Base-by-base conservation (phyloP, 2,888 invertebrate genomes). In the Brachypalpus laphriformis region DNA sequence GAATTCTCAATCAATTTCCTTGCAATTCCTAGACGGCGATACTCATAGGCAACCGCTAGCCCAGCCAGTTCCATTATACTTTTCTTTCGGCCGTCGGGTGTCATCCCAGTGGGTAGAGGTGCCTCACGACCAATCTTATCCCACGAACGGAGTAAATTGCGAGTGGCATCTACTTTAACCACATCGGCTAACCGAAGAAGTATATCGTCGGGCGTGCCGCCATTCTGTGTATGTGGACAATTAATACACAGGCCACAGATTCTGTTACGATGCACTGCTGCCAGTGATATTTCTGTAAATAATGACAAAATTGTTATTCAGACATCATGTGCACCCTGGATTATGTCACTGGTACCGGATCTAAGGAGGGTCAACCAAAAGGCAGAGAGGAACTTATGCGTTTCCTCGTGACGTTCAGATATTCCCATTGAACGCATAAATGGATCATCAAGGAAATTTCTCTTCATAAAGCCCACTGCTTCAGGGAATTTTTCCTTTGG, bases 221-320 rank as follows among this genome's bases (percentile, higher is more conserved):
- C 14, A 20, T n/a, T 9, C 3, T 34, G 18, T 1, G 47, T 40
- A 14, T 63, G 56, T 0, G 61, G 61, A 11, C 72, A 78, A 63
- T 83, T 83, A 5, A 83, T 63, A 28, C 70, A 65, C 28, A 83
- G 5, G 4, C 74, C 78, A 45, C 83, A 78, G n/a, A 83, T 75
- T 63, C 54, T 34, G n/a, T 42, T 34, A 6, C 57, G 42, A 11
- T 70, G 22, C 8, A 83, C 16, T 20, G 83, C 83, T n/a, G 80
- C 78, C 14, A 83, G 25, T 16, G 83, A 83, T 25, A 83, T n/a
- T 22, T 61, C 83, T 83, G 22, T 5, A 16, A 49, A 20, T 18
- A 20, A n/a, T n/a, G 2, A 20, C 2, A 0, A 4, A 51, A 11
- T n/a, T n/a, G n/a, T n/a, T 1, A 20, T 8, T 34, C 5, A n/a